Percentiles rank a stretch among this genome's conserved stretches.
Evolutionary conservation across 2,888 invertebrate species (phyloP).

Genomic region (Luffia ferchaultella): DNA sequence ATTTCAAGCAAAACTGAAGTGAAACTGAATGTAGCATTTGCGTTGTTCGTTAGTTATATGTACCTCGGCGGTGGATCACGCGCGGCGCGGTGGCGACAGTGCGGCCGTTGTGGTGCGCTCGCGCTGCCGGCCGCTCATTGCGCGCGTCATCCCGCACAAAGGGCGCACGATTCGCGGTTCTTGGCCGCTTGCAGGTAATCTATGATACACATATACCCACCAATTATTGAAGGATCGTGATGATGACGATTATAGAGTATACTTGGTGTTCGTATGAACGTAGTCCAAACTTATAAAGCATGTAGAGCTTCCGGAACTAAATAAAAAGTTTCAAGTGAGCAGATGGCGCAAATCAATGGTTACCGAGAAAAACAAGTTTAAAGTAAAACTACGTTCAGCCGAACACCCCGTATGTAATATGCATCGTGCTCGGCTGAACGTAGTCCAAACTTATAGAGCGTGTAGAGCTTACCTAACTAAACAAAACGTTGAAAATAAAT

Average conservation of each 20-base stretch:
- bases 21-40: no score
- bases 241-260: neutral
- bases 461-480: no score
- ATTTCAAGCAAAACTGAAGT: no score
- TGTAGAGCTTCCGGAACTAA: neutral
- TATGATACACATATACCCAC: neutral
- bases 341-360: neutral
- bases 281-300: neutral
- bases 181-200: slow-evolving; percentile 38
- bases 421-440: no score
- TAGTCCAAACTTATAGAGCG: no score
- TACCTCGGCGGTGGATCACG: slow-evolving; percentile 41
- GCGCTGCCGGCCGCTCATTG: slow-evolving; percentile 17
- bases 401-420: no score
- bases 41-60: slow-evolving; percentile 37
- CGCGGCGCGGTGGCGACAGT: slow-evolving; percentile 34
- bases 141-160: slow-evolving; percentile 33
- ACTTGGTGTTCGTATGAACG: neutral
- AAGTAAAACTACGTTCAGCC: no score
- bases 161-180: slow-evolving; percentile 39
- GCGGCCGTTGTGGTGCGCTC: slow-evolving; percentile 43
- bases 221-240: no score
- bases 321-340: neutral
- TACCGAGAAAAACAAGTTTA: neutral
- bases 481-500: no score